Percentiles rank a stretch among this genome's conserved stretches.
These are phyloP conservation scores for Spatula clypeata DNA, from an alignment of 2,797 vertebrate species.

Conservation along the genomic window DNA sequence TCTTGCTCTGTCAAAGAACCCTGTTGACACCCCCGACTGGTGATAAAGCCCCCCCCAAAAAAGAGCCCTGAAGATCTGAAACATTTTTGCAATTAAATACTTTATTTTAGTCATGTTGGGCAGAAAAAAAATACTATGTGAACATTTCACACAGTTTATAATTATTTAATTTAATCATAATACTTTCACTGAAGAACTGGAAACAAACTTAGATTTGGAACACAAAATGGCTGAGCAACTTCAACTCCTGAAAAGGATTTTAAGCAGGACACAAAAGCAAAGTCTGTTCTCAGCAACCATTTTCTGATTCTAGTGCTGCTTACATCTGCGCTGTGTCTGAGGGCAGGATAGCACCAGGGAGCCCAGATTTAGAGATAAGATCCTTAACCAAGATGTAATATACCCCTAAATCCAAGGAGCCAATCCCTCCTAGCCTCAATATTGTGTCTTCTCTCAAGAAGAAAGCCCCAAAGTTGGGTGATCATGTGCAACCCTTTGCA, in stretches of 20 bases:
- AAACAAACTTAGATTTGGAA: neutral
- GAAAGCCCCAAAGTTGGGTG: neutral
- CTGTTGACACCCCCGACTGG: neutral
- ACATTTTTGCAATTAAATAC: neutral
- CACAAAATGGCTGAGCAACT: neutral
- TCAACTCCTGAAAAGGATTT: neutral
- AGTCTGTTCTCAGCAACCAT: neutral
- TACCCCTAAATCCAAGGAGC: neutral
- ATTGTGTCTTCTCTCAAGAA: fast-evolving
- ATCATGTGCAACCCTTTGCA: fast-evolving
- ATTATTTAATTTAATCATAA: neutral
- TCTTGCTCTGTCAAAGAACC: neutral
- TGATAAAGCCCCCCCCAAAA: neutral
- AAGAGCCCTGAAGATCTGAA: neutral
- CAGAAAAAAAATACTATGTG: neutral
- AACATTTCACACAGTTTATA: neutral
- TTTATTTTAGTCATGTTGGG: neutral
- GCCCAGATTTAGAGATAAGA: neutral
- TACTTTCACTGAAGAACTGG: neutral
- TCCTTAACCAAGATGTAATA: neutral
- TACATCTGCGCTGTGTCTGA: neutral
- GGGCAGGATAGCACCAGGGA: neutral
- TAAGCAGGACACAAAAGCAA: neutral
- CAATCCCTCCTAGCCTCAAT: neutral
- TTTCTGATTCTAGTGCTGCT: neutral